Evolutionary conservation across 2,888 invertebrate genomes (phyloP).

Genomic region (Oscheius sp.): DNA sequence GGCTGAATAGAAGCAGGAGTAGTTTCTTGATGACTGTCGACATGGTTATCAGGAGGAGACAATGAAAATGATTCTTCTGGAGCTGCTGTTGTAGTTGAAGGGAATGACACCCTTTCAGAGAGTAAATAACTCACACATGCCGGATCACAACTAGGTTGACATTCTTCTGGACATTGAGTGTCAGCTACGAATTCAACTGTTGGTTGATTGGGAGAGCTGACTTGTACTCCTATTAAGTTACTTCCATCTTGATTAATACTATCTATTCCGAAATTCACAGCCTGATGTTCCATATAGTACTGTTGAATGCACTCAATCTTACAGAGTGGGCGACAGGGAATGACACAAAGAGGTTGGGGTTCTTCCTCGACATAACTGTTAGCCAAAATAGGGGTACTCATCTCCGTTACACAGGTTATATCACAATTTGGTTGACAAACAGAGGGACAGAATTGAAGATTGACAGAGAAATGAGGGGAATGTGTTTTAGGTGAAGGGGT

Average conservation of each 20-base stretch:
- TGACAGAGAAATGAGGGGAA: not conserved
- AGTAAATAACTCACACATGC: not conserved
- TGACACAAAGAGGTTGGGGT: not conserved
- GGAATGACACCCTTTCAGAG: not conserved
- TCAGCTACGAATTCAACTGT: not conserved
- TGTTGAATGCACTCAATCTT: not conserved
- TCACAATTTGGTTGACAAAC: conserved; percentile 23
- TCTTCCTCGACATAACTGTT: conserved; percentile 2
- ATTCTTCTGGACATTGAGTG: not conserved
- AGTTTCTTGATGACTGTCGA: no score
- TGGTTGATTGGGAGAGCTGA: no score
- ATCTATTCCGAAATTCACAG: no score
- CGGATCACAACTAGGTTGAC: conserved; percentile 20
- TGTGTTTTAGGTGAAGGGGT: not conserved
- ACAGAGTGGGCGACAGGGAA: conserved; percentile 26
- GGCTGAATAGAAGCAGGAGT: no score
- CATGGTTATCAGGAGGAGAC: no score
- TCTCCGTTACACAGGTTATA: conserved; percentile 16
- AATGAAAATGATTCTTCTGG: no score
- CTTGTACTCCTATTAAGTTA: no score
- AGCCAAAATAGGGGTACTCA: conserved; percentile 16
- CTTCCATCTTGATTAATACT: no score
- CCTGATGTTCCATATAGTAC: not conserved
- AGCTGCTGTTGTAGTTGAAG: no score
- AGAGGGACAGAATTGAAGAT: not conserved